Percentiles rank a stretch among this genome's conserved stretches.
Evolutionary conservation across 2,888 invertebrate species (phyloP).

Genomic region (Hydropsyche betteni): DNA sequence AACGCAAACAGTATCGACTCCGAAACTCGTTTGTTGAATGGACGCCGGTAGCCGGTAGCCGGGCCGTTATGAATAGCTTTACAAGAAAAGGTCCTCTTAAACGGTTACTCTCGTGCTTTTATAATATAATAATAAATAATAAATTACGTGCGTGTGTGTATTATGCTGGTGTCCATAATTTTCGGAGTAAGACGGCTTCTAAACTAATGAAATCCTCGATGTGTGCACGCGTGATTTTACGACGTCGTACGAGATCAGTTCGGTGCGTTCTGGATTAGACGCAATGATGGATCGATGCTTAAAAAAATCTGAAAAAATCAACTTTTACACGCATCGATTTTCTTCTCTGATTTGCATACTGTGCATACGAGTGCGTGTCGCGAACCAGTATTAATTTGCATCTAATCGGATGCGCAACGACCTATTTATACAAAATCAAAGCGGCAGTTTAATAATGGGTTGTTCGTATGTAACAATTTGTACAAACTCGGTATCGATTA

Average conservation of each 20-base stretch:
- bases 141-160: conserved; percentile 9
- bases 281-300: too few species aligned
- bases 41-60: conserved; percentile 37
- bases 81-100: conserved; percentile 37
- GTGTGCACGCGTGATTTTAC: conserved; percentile 29
- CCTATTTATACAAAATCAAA: conserved; percentile 6
- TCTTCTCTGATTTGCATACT: neutral
- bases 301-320: too few species aligned
- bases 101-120: conserved; percentile 13
- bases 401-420: conserved; percentile 28
- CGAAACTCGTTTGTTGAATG: conserved; percentile 39
- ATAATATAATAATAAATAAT: conserved; percentile 6
- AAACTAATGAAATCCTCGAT: conserved; percentile 23
- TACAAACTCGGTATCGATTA: conserved; percentile 7
- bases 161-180: conserved; percentile 6
- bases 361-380: conserved; percentile 14
- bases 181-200: conserved; percentile 21
- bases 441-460: conserved; percentile 17
- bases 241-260: conserved; percentile 23
- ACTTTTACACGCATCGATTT: neutral
- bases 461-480: neutral
- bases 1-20: conserved; percentile 12
- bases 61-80: conserved; percentile 33
- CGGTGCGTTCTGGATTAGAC: too few species aligned
- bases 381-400: conserved; percentile 19